phyloP scores from a whole-genome alignment of 1,140 invertebrate species.

The Leptopilina clavipes region DNA sequence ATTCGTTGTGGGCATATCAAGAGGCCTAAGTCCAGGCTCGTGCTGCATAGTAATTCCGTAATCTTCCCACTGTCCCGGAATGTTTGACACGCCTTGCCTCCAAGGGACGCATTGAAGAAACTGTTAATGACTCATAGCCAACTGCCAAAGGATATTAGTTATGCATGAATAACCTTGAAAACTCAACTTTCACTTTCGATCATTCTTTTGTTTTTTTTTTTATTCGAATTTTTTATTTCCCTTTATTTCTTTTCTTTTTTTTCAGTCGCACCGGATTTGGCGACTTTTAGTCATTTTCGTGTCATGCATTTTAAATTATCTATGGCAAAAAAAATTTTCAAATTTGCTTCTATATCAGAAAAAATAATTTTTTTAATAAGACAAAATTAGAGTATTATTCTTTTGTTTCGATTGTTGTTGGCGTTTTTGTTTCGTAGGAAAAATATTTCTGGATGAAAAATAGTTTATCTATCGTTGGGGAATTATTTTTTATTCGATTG shows the following conservation, averaged over 20 bases:
- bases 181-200: constrained; percentile 30
- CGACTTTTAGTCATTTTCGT: constrained; percentile 1
- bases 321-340: too few relatives aligned
- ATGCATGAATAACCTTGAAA: constrained; percentile 30
- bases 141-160: constrained; percentile 58
- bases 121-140: constrained; percentile 54
- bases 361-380: too few relatives aligned
- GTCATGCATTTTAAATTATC: neutral
- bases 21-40: constrained; percentile 20
- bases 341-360: too few relatives aligned
- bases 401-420: too few relatives aligned
- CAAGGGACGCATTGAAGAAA: constrained; percentile 42
- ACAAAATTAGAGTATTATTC: too few relatives aligned
- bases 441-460: too few relatives aligned
- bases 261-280: neutral
- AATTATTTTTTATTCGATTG: neutral
- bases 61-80: constrained; percentile 57
- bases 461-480: neutral
- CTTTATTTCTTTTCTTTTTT: too few relatives aligned
- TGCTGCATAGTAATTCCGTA: constrained; percentile 39
- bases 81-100: constrained; percentile 56
- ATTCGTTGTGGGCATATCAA: constrained; percentile 34
- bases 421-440: too few relatives aligned
- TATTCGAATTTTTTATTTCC: too few relatives aligned
- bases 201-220: constrained; percentile 12